Evolutionary conservation across 2,888 invertebrate genomes (phyloP).

Genomic region (Leucoptera coffeella): DNA sequence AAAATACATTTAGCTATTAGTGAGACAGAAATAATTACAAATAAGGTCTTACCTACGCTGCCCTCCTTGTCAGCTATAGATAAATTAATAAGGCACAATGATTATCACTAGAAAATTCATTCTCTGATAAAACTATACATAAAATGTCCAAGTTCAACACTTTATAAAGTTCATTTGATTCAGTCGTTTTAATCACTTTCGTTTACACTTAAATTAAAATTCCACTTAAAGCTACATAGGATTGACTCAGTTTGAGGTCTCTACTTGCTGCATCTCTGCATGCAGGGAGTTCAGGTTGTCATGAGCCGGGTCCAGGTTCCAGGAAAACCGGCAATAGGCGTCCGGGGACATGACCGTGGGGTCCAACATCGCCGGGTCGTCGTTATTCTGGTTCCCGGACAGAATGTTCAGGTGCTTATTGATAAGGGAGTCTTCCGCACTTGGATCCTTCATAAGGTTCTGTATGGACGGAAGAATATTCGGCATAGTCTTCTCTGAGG

Average conservation of each 20-base stretch:
- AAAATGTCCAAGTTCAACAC: no score
- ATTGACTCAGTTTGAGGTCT: no score
- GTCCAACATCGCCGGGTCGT: conserved; percentile 35
- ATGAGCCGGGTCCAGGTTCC: conserved; percentile 41
- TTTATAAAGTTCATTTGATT: no score
- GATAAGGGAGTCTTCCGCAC: conserved; percentile 25
- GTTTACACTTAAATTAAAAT: neutral
- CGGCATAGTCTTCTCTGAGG: conserved; percentile 6
- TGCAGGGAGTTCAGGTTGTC: conserved; percentile 42
- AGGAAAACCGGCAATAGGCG: conserved; percentile 45
- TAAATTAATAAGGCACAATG: conserved; percentile 53
- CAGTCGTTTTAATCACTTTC: neutral
- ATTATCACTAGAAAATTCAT: conserved; percentile 53
- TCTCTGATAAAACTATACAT: no score
- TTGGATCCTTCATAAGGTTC: neutral
- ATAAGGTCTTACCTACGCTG: no score
- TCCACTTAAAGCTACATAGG: no score
- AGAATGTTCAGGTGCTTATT: conserved; percentile 40
- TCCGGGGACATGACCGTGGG: conserved; percentile 39
- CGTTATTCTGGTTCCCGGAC: conserved; percentile 19
- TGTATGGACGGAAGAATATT: neutral
- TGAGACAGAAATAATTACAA: no score
- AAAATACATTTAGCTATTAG: no score
- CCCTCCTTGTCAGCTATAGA: conserved; percentile 48
- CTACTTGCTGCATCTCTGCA: no score